A percentile compares a stretch with the other conserved stretches of the same genome.
Evolutionary conservation across 2,888 invertebrate species (phyloP).

Genomic region (Vanessa cardui): DNA sequence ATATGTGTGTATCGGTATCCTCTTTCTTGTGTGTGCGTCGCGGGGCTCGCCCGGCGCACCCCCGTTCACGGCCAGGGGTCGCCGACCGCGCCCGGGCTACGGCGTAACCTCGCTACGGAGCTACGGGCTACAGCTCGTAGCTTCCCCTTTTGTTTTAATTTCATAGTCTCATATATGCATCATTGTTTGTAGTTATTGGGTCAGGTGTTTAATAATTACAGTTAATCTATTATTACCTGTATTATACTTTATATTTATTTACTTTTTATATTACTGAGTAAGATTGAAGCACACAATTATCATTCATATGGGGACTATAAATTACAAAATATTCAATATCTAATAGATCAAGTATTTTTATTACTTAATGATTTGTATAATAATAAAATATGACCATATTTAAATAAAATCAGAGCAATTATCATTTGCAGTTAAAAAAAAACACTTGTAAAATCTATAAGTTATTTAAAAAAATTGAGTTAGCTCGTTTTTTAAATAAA

Average conservation of each 20-base stretch:
- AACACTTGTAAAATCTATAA: neutral
- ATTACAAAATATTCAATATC: too few species aligned
- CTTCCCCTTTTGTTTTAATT: slow-evolving; percentile 72
- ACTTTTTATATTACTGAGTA: neutral
- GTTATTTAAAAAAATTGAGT: slow-evolving; percentile 13
- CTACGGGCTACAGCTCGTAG: slow-evolving; percentile 69
- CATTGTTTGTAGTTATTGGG: slow-evolving; percentile 64
- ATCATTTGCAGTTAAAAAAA: neutral
- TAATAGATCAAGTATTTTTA: too few species aligned
- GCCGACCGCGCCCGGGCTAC: slow-evolving; percentile 80
- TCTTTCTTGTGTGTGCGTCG: slow-evolving; percentile 47
- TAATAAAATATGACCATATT: too few species aligned
- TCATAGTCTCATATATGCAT: slow-evolving; percentile 43
- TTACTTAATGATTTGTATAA: too few species aligned
- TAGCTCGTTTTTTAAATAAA: slow-evolving; percentile 29
- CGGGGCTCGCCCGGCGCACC: slow-evolving; percentile 64
- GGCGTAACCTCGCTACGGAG: slow-evolving; percentile 75
- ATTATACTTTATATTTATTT: neutral
- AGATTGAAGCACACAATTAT: neutral
- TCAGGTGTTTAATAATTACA: slow-evolving; percentile 49
- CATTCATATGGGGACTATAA: neutral
- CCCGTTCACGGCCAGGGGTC: slow-evolving; percentile 83
- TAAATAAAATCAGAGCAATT: neutral
- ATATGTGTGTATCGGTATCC: slow-evolving; percentile 39
- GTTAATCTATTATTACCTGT: slow-evolving; percentile 19